Conservation (phyloP, 2,888 invertebrate genomes). For the Limnephilus rhombicus region DNA sequence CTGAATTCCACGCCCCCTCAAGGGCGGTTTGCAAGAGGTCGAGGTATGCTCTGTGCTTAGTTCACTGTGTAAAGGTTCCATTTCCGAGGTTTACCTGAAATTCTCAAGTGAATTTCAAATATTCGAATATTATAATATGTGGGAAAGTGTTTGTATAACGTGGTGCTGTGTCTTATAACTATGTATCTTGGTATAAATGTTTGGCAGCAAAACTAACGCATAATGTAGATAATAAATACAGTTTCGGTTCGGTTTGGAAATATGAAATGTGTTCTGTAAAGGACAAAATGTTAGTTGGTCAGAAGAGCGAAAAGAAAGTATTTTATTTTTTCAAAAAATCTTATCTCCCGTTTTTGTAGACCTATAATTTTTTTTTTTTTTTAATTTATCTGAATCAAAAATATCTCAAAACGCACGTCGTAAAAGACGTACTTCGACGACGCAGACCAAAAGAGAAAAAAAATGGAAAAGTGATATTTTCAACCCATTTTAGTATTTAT, state of each 20-base stretch:
- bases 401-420: too few species aligned
- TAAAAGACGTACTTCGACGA: too few species aligned
- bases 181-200: neutral
- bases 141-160: neutral
- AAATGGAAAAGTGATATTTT: too few species aligned
- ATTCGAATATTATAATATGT: neutral
- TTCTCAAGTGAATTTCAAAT: slow-evolving; percentile 26
- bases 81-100: neutral
- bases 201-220: neutral
- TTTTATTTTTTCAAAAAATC: too few species aligned
- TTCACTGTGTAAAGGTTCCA: slow-evolving; percentile 16
- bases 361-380: too few species aligned
- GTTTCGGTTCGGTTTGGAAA: neutral
- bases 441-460: too few species aligned
- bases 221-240: neutral
- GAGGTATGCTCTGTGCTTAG: neutral
- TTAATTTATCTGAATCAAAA: too few species aligned
- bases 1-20: slow-evolving; percentile 48
- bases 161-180: neutral
- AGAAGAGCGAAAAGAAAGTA: too few species aligned
- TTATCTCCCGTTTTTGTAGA: too few species aligned
- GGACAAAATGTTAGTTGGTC: too few species aligned
- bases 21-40: slow-evolving; percentile 16
- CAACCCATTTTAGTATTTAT: too few species aligned
- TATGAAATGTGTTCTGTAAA: too few species aligned